Evolutionary conservation across 2,113 vertebrate genomes (phyloP), one percentile per base, ranked within the genome.

Genomic region (Macquaria australasica): DNA sequence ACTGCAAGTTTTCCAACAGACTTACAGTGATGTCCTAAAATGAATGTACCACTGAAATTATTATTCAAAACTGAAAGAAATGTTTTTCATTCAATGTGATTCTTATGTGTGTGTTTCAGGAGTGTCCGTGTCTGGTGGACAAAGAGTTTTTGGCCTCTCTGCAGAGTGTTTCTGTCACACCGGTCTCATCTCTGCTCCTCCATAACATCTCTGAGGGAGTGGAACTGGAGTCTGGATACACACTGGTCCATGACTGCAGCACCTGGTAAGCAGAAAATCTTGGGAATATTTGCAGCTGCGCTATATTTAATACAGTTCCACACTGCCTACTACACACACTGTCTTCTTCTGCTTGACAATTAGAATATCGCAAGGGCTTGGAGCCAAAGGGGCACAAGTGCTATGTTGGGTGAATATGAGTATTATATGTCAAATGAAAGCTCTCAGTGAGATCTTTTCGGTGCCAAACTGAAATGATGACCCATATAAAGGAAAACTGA

Each of bases 91-190:
- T 0, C 34, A 23, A 28, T 14, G 34, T 75, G 16, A 6, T 63
- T 68, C 1, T 45, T 0, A 23, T 82, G 0, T 16, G 45, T 86
- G 39, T 89, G 69, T 87, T 77, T 74, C 74, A 98, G 97, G 96
- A 97, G 73, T 98, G 97, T 81, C 97, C 97, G 0, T 98, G 97
- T 31, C 43, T 94, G 74, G 93, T 97, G 77, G 94, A 96, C 6
- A 77, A 71, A 3, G 88, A 85, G 16, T 74, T 96, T 23, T 87
- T 97, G 73, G 39, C 86, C 28, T 87, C 91, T 31, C 81, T 97
- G 51, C 92, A 86, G 73, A 92, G 90, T 1, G 73, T 89, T 0
- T 92, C 93, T 0, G 0, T 74, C 5, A 88, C 76, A 1, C 82
- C 90, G 0, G 67, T 90, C 2, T 73, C 70, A 14, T 63, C 55